Evolutionary conservation across 2,888 invertebrate genomes (phyloP).

Genomic region (Gortyna flavago): DNA sequence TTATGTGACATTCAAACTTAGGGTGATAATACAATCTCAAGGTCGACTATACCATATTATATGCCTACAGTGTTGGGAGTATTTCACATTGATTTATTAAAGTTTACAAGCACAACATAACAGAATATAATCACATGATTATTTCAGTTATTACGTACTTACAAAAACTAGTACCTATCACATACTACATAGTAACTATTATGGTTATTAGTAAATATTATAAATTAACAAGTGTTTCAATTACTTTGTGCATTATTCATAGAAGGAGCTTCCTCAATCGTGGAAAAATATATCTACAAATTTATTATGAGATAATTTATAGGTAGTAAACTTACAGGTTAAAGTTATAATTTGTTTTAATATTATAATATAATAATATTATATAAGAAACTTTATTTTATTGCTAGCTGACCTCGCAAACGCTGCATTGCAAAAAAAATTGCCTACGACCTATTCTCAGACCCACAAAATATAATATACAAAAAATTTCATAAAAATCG

Average conservation of each 20-base stretch:
- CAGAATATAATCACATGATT: background rate
- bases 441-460: too few relatives aligned
- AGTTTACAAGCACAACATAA: background rate
- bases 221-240: conserved; percentile 18
- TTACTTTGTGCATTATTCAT: conserved; percentile 29
- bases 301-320: conserved; percentile 4
- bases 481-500: too few relatives aligned
- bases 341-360: conserved; percentile 14
- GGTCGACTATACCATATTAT: background rate
- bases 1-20: background rate
- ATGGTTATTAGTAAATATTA: conserved; percentile 5
- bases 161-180: conserved; percentile 16
- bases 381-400: background rate
- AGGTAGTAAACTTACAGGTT: conserved; percentile 11
- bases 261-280: background rate
- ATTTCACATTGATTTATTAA: background rate
- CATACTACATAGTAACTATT: conserved; percentile 2
- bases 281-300: conserved; percentile 29
- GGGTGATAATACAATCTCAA: background rate
- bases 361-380: too few relatives aligned
- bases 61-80: background rate
- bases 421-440: too few relatives aligned
- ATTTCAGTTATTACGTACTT: conserved; percentile 5
- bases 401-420: too few relatives aligned
- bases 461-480: too few relatives aligned